Conservation (phyloP, 1,140 invertebrate genomes). For the Laupala kohalensis region DNA sequence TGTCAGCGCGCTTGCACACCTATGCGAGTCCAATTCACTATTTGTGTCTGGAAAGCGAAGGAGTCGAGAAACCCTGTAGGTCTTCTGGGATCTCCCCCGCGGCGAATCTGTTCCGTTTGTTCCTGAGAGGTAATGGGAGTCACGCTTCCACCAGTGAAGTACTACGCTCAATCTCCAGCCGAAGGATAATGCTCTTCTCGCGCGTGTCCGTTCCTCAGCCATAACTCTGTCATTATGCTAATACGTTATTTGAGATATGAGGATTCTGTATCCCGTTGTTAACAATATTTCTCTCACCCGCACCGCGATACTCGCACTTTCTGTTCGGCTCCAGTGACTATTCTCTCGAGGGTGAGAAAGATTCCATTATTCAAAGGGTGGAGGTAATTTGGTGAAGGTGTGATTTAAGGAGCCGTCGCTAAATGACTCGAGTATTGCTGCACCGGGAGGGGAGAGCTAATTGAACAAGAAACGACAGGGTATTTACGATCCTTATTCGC, state of each 20-base stretch:
- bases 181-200: neutral
- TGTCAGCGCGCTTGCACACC: too few relatives aligned
- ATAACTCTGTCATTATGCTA: neutral
- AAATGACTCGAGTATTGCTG: neutral
- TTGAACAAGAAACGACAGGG: too few relatives aligned
- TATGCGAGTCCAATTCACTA: too few relatives aligned
- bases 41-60: too few relatives aligned
- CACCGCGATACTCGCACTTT: neutral
- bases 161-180: neutral
- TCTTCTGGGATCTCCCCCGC: neutral
- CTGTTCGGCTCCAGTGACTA: neutral
- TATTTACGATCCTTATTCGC: too few relatives aligned
- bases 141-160: neutral
- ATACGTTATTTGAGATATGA: neutral
- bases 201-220: neutral
- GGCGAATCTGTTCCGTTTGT: too few relatives aligned
- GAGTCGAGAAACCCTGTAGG: too few relatives aligned
- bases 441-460: too few relatives aligned
- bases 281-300: neutral
- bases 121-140: neutral
- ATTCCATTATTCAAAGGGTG: neutral
- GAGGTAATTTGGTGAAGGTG: neutral
- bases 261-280: neutral
- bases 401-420: neutral
- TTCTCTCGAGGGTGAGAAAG: neutral